These are phyloP conservation scores for Pollenia angustigena DNA, from an alignment of 2,888 invertebrate genomes.

Conservation along the genomic window DNA sequence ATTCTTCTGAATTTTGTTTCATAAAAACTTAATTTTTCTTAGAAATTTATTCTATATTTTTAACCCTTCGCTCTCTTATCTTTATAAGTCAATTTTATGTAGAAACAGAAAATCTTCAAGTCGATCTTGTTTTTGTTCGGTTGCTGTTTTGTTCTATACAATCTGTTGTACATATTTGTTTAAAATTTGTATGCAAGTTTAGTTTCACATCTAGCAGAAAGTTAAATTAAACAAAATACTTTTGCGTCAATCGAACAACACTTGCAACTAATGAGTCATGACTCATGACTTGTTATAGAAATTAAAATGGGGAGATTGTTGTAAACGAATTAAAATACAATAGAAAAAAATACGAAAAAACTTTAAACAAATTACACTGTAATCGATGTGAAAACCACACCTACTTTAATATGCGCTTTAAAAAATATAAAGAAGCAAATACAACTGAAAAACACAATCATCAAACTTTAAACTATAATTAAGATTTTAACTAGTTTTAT, in stretches of 20 bases:
- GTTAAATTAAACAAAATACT: slow-evolving; percentile 10
- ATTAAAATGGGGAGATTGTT: slow-evolving; percentile 36
- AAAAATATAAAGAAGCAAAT: not conserved
- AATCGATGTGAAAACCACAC: slow-evolving; percentile 49
- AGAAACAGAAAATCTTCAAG: slow-evolving; percentile 30
- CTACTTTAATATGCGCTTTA: slow-evolving; percentile 19
- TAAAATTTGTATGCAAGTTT: slow-evolving; percentile 49
- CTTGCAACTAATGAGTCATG: slow-evolving; percentile 64
- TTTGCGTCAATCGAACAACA: slow-evolving; percentile 30
- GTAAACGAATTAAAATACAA: not conserved
- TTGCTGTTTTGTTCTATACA: not conserved
- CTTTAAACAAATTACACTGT: not conserved
- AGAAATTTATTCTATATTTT: too few relatives aligned
- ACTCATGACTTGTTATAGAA: slow-evolving; percentile 53
- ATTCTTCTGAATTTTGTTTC: too few relatives aligned
- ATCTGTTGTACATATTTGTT: slow-evolving; percentile 24
- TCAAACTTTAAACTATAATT: slow-evolving; percentile 19
- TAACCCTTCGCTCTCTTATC: slow-evolving; percentile 13
- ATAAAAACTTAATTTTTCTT: too few relatives aligned
- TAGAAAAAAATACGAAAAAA: not conserved
- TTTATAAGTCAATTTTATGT: not conserved
- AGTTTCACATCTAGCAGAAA: slow-evolving; percentile 8
- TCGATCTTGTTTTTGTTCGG: slow-evolving; percentile 22
- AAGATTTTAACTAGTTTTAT: slow-evolving; percentile 37
- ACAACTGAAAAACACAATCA: not conserved